These are phyloP conservation scores for Melipona quadrifasciata DNA, from an alignment of 1,140 invertebrate genomes.

Conservation along the genomic window DNA sequence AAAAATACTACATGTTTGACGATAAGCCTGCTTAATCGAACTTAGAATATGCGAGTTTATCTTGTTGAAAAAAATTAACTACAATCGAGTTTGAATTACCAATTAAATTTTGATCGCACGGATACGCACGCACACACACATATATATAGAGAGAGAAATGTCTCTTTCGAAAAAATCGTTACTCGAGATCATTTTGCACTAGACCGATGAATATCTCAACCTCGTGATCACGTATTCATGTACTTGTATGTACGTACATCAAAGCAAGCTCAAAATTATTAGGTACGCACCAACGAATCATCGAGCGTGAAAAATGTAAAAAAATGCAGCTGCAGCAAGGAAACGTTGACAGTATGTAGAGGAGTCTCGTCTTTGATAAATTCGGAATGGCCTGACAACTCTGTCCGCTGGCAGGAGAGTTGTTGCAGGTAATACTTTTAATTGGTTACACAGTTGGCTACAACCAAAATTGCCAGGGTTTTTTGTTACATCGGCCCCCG, in stretches of 20 bases:
- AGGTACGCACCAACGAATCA: too few relatives aligned
- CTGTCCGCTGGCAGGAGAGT: too few relatives aligned
- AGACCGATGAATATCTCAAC: conserved; percentile 1
- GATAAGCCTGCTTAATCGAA: not conserved
- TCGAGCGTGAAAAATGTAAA: too few relatives aligned
- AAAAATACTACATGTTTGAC: not conserved
- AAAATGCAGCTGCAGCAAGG: not conserved
- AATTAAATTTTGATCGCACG: too few relatives aligned
- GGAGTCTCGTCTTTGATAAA: not conserved
- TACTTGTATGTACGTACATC: not conserved
- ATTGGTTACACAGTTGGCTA: not conserved
- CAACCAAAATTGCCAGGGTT: not conserved
- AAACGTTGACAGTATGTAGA: not conserved
- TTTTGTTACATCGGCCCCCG: not conserved
- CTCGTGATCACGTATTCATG: conserved; percentile 1
- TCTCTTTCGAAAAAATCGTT: not conserved
- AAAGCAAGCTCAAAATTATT: conserved; percentile 9
- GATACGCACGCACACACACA: too few relatives aligned
- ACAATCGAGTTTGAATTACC: too few relatives aligned
- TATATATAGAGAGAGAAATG: too few relatives aligned
- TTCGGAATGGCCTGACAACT: not conserved
- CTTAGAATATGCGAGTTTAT: not conserved
- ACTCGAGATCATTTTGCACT: not conserved
- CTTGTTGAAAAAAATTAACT: not conserved
- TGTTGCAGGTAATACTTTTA: not conserved